These are phyloP conservation scores for Zalophus californianus DNA, from an alignment of 2,797 vertebrate species.

Conservation along the genomic window DNA sequence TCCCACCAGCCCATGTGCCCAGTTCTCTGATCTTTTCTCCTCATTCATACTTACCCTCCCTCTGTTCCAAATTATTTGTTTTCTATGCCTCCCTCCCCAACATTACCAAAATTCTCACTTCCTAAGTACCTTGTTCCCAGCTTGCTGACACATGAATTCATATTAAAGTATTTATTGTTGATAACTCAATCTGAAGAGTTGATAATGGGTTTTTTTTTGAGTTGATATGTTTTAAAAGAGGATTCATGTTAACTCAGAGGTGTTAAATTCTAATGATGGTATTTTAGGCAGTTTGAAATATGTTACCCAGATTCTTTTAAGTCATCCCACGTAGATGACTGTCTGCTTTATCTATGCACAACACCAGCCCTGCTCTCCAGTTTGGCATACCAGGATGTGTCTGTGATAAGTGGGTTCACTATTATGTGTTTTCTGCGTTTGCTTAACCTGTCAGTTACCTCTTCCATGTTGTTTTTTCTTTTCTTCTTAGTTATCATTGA, in stretches of 20 bases:
- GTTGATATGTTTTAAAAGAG: constrained; percentile 53
- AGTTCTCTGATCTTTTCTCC: neutral
- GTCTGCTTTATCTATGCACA: neutral
- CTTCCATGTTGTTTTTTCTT: constrained; percentile 52
- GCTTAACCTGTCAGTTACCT: constrained; percentile 8
- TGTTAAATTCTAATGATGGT: constrained; percentile 37
- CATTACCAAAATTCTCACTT: constrained; percentile 45
- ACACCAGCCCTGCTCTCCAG: neutral
- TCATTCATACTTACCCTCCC: neutral
- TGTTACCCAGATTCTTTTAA: constrained; percentile 21
- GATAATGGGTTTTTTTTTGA: neutral
- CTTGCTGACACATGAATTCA: constrained; percentile 36
- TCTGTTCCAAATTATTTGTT: constrained; percentile 37
- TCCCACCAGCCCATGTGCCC: neutral
- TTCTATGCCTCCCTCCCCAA: neutral
- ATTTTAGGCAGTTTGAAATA: constrained; percentile 50
- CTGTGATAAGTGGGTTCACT: constrained; percentile 44
- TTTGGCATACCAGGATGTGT: neutral
- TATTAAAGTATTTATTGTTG: constrained; percentile 61
- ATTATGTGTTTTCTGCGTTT: constrained; percentile 40
- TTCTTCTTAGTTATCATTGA: neutral
- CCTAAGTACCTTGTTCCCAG: neutral
- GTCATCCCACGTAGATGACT: neutral
- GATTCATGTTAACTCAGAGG: constrained; percentile 16
- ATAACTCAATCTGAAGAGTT: constrained; percentile 16